Evolutionary conservation across 2,888 invertebrate genomes (phyloP).

Genomic region (Hydrotaea cyrtoneurina): DNA sequence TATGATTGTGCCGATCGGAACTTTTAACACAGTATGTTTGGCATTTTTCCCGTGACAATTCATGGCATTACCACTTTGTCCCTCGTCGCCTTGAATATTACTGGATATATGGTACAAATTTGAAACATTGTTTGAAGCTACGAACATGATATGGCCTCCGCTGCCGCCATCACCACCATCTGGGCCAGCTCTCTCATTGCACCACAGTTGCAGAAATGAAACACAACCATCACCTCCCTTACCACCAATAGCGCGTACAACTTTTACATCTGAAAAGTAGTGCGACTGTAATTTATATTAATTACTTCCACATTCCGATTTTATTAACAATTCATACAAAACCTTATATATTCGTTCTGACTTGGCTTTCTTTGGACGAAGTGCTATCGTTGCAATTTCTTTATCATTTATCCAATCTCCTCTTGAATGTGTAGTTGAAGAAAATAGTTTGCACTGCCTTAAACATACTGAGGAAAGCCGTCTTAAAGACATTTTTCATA

Average conservation of each 20-base stretch:
- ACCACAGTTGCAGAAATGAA: conserved; percentile 90
- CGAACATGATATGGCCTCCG: conserved; percentile 95
- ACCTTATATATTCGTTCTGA: not conserved
- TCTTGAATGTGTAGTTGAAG: not conserved
- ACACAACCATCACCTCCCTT: conserved; percentile 96
- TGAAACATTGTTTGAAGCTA: conserved; percentile 85
- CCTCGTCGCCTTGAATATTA: conserved; percentile 85
- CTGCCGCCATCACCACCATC: conserved; percentile 97
- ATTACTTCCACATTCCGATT: not conserved
- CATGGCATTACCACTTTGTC: conserved; percentile 87
- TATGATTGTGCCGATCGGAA: conserved; percentile 92
- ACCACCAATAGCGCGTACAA: conserved; percentile 88
- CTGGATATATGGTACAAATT: conserved; percentile 86
- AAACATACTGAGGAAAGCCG: not conserved
- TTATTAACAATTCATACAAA: not conserved
- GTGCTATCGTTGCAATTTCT: not conserved
- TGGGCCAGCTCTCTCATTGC: conserved; percentile 93
- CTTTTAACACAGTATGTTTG: conserved; percentile 85
- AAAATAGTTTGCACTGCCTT: not conserved
- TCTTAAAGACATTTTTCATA: not conserved
- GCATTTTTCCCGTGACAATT: conserved; percentile 93
- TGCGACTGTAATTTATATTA: conserved; percentile 79
- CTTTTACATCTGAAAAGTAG: conserved; percentile 87
- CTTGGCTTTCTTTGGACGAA: conserved; percentile 38
- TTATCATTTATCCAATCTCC: not conserved